Evolutionary conservation across 2,113 vertebrate species (phyloP).

Genomic region (Pomatorhinus ruficollis): DNA sequence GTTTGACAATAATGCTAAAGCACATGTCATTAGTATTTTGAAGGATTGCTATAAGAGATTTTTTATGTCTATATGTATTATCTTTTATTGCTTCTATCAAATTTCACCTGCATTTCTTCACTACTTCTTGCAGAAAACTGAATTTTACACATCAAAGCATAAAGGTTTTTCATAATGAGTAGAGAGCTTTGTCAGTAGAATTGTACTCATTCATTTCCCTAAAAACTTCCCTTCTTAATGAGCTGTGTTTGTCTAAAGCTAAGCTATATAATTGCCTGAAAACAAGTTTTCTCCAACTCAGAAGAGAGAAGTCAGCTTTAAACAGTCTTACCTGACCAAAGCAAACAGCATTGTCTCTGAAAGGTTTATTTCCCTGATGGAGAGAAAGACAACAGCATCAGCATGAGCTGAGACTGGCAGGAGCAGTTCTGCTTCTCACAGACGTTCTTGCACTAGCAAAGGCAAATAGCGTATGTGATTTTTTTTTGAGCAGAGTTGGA

Average conservation of each 20-base stretch:
- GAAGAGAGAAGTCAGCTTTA: neutral
- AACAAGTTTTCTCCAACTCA: neutral
- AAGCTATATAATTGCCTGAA: neutral
- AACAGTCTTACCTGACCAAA: neutral
- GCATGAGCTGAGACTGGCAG: neutral
- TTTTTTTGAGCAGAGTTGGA: neutral
- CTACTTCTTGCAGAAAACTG: neutral
- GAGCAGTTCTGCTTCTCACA: neutral
- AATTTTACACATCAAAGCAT: neutral
- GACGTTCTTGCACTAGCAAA: neutral
- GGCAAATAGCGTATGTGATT: neutral
- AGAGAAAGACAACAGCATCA: neutral
- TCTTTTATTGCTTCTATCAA: neutral
- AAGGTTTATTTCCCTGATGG: neutral
- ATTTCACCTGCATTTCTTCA: constrained; percentile 2
- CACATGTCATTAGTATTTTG: constrained; percentile 5
- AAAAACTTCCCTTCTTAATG: constrained; percentile 14
- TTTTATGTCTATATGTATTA: neutral
- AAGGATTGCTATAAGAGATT: neutral
- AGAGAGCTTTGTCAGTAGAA: constrained; percentile 1
- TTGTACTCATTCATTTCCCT: neutral
- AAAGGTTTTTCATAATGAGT: neutral
- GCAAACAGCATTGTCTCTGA: neutral
- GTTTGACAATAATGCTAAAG: neutral
- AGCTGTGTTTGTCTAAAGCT: neutral